Evolutionary conservation across 2,113 vertebrate genomes (phyloP).

Genomic region (Siphamia tubifer): DNA sequence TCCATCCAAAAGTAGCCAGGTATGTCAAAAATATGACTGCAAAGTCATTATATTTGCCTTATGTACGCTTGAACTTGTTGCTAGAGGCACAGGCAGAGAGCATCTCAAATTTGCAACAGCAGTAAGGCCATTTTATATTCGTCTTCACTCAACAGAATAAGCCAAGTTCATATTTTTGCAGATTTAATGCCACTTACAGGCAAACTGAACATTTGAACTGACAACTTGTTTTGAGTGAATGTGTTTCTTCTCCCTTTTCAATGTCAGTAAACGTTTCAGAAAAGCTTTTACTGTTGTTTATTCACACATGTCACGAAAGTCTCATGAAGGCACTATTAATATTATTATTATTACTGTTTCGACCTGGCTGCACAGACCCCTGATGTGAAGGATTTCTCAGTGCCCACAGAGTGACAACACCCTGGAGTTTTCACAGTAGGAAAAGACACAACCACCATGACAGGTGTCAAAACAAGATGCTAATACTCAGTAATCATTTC

Average conservation of each 20-base stretch:
- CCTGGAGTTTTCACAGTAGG: background rate
- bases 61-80: background rate
- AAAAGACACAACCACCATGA: slow-evolving; percentile 50
- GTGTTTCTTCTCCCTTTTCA: no score
- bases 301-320: no score
- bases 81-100: background rate
- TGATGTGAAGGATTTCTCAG: slow-evolving; percentile 57
- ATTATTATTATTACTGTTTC: no score
- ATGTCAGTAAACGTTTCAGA: no score
- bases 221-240: slow-evolving; percentile 49
- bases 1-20: background rate
- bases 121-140: background rate
- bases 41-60: background rate
- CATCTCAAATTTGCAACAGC: background rate
- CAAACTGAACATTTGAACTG: background rate
- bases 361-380: slow-evolving; percentile 34
- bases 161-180: background rate
- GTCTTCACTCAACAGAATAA: background rate
- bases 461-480: slow-evolving; percentile 64
- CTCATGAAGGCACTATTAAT: no score
- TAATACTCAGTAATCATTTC: background rate
- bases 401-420: background rate
- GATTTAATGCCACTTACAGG: background rate
- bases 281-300: no score
- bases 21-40: background rate